Evolutionary conservation across 92 coral and sea anemone genomes (phyloP).

Genomic region (Paramuricea clavata): DNA sequence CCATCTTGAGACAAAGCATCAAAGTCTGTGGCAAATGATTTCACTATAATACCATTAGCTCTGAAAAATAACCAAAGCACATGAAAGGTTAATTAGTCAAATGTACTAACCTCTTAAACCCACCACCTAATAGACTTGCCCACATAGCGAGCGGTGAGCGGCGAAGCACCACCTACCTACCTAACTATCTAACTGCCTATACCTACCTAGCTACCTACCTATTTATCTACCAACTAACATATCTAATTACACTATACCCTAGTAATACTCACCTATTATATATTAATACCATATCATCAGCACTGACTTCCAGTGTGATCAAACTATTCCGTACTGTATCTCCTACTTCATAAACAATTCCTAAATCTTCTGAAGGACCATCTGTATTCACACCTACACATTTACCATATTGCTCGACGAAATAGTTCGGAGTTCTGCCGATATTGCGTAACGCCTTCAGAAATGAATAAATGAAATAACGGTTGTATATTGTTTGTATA

Average conservation of each 20-base stretch:
- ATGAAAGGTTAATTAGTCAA: no score
- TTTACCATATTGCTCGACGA: conserved; percentile 84
- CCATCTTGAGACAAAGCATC: conserved; percentile 94
- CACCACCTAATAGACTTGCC: no score
- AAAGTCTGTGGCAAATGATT: conserved; percentile 90
- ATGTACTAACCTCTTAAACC: no score
- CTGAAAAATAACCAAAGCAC: conserved; percentile 61
- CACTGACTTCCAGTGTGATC: conserved; percentile 96
- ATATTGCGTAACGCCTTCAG: conserved; percentile 71
- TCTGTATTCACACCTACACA: conserved; percentile 76
- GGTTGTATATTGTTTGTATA: no score
- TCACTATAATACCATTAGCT: conserved; percentile 89
- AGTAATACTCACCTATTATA: conserved; percentile 79
- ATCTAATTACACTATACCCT: neutral
- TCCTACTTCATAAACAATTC: conserved; percentile 87
- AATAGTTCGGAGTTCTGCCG: conserved; percentile 79
- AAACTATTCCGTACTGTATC: conserved; percentile 87
- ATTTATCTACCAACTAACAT: neutral
- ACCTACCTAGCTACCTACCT: neutral
- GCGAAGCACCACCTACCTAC: no score
- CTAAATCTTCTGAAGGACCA: conserved; percentile 56
- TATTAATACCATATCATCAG: conserved; percentile 92
- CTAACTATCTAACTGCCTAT: neutral
- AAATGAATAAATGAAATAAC: neutral
- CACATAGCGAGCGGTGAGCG: no score